These are phyloP conservation scores for Tragelaphus imberbis DNA, from an alignment of 2,113 vertebrate species.

Conservation along the genomic window DNA sequence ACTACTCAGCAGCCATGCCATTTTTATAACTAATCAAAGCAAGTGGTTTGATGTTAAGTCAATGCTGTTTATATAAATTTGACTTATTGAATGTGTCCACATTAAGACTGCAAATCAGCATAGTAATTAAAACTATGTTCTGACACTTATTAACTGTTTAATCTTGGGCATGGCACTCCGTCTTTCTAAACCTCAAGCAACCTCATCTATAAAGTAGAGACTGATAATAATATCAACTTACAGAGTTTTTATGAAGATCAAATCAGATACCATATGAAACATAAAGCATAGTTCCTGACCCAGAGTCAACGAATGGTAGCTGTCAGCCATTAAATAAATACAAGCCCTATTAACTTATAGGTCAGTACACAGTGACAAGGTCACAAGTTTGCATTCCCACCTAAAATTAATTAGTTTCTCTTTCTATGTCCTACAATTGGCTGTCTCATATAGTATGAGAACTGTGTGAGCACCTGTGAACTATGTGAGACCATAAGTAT, in stretches of 20 bases:
- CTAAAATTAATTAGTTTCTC: background rate
- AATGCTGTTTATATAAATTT: background rate
- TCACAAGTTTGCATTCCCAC: background rate
- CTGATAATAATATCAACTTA: background rate
- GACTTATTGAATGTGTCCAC: background rate
- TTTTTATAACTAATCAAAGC: slow-evolving; percentile 10
- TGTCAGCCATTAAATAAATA: background rate
- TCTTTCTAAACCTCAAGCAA: background rate
- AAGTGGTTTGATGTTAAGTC: background rate
- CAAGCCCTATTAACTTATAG: background rate
- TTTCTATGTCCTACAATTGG: background rate
- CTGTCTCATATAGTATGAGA: background rate
- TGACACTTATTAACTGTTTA: background rate
- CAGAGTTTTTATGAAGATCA: background rate
- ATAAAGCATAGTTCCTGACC: background rate
- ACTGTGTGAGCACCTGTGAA: background rate
- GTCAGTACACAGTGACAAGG: background rate
- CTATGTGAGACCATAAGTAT: background rate
- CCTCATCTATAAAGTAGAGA: background rate
- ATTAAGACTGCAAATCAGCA: background rate
- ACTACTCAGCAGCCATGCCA: background rate
- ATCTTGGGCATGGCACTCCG: background rate
- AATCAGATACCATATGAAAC: background rate
- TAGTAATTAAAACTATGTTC: background rate
- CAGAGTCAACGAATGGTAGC: background rate